These are phyloP conservation scores for Tinamus major DNA, from an alignment of 2,797 vertebrate species.

Conservation along the genomic window DNA sequence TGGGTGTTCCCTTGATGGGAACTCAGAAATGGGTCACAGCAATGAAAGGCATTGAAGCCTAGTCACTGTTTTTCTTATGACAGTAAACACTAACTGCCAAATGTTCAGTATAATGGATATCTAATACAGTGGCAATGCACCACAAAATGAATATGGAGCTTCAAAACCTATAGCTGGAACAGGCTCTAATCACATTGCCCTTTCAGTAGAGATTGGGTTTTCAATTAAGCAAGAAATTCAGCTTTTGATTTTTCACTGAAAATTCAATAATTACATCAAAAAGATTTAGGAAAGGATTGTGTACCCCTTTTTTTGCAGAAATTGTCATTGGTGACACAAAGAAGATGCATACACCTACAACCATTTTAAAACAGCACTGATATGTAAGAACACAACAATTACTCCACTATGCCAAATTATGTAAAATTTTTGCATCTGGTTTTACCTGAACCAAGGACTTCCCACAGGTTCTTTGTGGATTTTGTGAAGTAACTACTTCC, in stretches of 20 bases:
- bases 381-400: not conserved
- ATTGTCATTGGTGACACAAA: not conserved
- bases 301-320: not conserved
- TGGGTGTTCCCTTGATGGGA: not conserved
- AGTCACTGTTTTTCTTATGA: not conserved
- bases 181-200: not conserved
- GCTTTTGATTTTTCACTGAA: not conserved
- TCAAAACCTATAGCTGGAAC: not conserved
- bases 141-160: not conserved
- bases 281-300: not conserved
- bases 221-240: not conserved
- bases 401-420: not conserved
- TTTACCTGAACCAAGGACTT: not conserved
- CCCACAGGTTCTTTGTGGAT: not conserved
- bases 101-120: not conserved
- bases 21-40: not conserved
- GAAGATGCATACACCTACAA: not conserved
- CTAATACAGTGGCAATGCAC: not conserved
- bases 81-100: not conserved
- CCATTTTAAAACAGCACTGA: not conserved
- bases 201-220: not conserved
- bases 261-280: not conserved
- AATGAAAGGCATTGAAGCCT: not conserved
- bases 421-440: not conserved
- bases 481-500: conserved; percentile 21